Evolutionary conservation across 30 jellyfish, hydroid and myxozoan species (phyloP), one percentile per base, ranked within the genome.

Genomic region (Turritopsis dohrnii): DNA sequence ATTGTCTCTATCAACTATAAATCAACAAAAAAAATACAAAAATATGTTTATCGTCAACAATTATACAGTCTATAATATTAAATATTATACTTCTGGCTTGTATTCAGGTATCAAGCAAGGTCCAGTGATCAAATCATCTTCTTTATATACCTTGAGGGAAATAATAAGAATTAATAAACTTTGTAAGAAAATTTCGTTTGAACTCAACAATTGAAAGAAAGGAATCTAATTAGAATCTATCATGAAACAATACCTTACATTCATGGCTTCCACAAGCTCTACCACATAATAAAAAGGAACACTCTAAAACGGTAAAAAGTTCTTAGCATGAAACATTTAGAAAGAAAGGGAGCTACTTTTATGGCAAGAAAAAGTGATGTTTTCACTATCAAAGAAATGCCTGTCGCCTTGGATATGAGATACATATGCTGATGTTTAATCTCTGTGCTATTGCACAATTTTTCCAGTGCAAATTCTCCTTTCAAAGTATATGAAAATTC

Each of bases 1-100:
- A 28, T 7, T 29, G 52, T 66, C 71, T 77, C 27, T 21, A 77
- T 77, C 19, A 77, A 66, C 85, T 77, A 8, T 26, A 29, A 21
- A 31, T n/a, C n/a, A n/a, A n/a, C n/a, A 17, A 75, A 29, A 18
- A 29, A n/a, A 77, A 13, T 77, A 3, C 7, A 21, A 24, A 29
- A 77, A 52, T n/a, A n/a, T n/a, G n/a, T n/a, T n/a, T n/a, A n/a
- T n/a, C n/a, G n/a, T n/a, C n/a, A n/a, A n/a, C n/a, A n/a, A n/a
- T n/a, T n/a, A n/a, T n/a, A n/a, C n/a, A n/a, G n/a, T n/a, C n/a
- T n/a, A n/a, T n/a, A n/a, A n/a, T n/a, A n/a, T n/a, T n/a, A n/a
- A n/a, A n/a, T n/a, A n/a, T n/a, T n/a, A n/a, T n/a, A 41, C 60
- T 41, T 41, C 9, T 41, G 60, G 60, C 5, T 41, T 13, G 13